Percentiles rank a stretch among this genome's conserved stretches.
These are phyloP conservation scores for Epizoanthus stellaris DNA, from an alignment of 92 coral and sea anemone genomes.

Conservation along the genomic window DNA sequence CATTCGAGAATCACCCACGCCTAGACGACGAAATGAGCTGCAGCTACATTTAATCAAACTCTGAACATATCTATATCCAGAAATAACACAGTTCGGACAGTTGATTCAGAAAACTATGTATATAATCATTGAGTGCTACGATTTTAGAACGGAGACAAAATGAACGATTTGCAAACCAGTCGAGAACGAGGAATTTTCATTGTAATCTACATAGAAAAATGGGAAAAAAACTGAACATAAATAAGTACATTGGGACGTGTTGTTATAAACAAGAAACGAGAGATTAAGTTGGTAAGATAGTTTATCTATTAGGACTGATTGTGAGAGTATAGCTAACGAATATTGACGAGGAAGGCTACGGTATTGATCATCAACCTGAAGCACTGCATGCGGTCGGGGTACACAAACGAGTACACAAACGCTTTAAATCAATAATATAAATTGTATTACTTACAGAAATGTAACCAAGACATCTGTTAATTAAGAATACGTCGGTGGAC, in stretches of 20 bases:
- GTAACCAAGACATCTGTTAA: constrained; percentile 10
- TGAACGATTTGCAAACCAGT: too few species aligned
- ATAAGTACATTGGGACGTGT: too few species aligned
- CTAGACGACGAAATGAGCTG: constrained; percentile 13
- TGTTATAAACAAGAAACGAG: too few species aligned
- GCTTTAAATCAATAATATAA: not conserved
- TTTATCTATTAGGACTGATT: too few species aligned
- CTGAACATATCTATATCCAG: not conserved
- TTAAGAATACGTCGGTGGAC: not conserved
- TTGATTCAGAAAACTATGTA: not conserved
- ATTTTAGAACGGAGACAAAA: too few species aligned
- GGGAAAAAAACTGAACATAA: too few species aligned
- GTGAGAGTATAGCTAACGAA: too few species aligned
- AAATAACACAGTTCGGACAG: not conserved
- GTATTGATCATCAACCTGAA: not conserved
- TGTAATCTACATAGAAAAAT: too few species aligned
- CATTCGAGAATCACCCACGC: not conserved
- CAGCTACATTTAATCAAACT: constrained; percentile 1
- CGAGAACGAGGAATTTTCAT: too few species aligned
- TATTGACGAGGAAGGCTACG: not conserved
- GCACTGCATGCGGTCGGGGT: too few species aligned
- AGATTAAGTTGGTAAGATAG: too few species aligned
- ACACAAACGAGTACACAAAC: not conserved
- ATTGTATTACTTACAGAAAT: not conserved
- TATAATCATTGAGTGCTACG: not conserved